Evolutionary conservation across 2,113 vertebrate genomes (phyloP), one percentile per base, ranked within the genome.

Genomic region (Tupaia tana): DNA sequence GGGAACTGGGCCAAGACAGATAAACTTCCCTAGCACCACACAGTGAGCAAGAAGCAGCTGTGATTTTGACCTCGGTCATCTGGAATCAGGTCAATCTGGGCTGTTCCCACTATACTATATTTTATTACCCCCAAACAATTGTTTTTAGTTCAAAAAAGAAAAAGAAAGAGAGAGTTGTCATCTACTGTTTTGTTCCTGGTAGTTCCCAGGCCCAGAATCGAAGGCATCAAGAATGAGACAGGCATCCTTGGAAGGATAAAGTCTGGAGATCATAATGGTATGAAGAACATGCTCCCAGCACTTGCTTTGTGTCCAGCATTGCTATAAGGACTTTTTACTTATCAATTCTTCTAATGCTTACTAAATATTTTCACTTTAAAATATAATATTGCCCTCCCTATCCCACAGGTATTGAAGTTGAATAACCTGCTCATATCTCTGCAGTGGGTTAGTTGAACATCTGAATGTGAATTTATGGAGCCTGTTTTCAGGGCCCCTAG

Each of bases 1-100:
- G 93, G 94, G 91, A 96, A 94, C 59, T 70, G 67, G 54, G 52
- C 89, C 83, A 89, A 63, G 63, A 86, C 70, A 91, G 74, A 95
- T 89, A 94, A 96, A 94, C 69, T 95, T 97, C 71, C 70, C 69
- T 22, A 91, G 80, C 52, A 86, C n/a, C 89, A 83, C 74, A 89
- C 43, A 89, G 63, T 14, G 78, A 89, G 94, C 84, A 95, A 97
- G 29, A 73, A 83, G 93, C 93, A 97, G 94, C 89, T 97, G 96
- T 61, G 84, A 92, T 64, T 89, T 75, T 96, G 89, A 94, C 94
- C 93, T 80, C 31, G 89, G 97, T 96, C 96, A 94, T 81, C 66
- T 89, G 89, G 89, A 95, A 95, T 69, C 93, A 64, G 63, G 87
- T 25, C 43, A 43, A 43, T 86, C 75, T 73, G 61, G 22, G 67